Conservation (phyloP, 2,888 invertebrate genomes). For the Cephus nigrinus region DNA sequence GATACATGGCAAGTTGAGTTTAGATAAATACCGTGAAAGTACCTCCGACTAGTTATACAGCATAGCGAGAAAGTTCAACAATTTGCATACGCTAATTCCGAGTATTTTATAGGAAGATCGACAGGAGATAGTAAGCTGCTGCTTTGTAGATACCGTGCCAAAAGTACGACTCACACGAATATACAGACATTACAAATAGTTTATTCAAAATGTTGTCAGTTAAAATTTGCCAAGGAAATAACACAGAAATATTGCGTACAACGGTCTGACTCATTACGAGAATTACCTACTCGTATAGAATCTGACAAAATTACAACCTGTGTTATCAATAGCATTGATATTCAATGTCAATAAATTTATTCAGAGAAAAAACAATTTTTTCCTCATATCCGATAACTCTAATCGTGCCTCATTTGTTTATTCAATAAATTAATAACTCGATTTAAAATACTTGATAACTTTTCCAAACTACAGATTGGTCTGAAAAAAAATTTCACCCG, state of each 20-base stretch:
- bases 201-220: not conserved
- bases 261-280: not conserved
- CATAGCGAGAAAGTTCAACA: not conserved
- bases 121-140: not conserved
- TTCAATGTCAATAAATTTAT: not conserved
- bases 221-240: not conserved
- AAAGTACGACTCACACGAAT: not conserved
- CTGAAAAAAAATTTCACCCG: not conserved
- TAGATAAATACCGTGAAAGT: not conserved
- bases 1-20: not conserved
- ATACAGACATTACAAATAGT: not conserved
- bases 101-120: not conserved
- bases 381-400: not conserved
- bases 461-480: not conserved
- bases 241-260: not conserved
- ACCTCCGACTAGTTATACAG: not conserved
- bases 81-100: not conserved
- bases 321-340: not conserved
- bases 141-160: not conserved
- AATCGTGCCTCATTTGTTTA: not conserved
- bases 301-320: not conserved
- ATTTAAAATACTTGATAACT: not conserved
- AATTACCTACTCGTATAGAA: not conserved
- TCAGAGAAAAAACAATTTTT: not conserved
- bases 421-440: not conserved